Evolutionary conservation across 2,888 invertebrate genomes (phyloP), one percentile per base, ranked within the genome.

Genomic region (Lepetodrilus schrolli): DNA sequence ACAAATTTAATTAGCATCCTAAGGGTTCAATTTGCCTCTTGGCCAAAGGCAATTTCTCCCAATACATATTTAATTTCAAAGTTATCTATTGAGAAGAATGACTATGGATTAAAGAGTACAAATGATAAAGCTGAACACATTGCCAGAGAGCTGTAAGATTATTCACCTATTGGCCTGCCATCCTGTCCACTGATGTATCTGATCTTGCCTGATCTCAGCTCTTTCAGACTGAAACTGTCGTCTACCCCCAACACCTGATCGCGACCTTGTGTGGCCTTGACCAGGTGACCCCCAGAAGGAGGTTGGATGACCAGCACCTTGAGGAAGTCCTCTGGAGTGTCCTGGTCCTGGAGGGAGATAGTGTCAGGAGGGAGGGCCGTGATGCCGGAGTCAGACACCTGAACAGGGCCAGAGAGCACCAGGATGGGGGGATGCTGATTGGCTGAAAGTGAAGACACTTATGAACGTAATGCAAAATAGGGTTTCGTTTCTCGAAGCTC

Each of bases 261-360:
- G 4, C 72, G 70, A 4, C 85, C 84, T 4, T 80, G 74, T 1
- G 70, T 74, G 4, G 73, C 78, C 66, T 76, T 80, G 8, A 84
- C 49, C 38, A 87, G 74, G 36, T 80, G 73, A 20, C 86, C 86
- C 76, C 80, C 83, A 13, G 66, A 30, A 23, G 84, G 82, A 5
- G 78, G 34, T 13, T 74, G 71, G 17, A 77, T 73, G 10, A 87
- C 21, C 17, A 80, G 74, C 30, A 86, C 69, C 4, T 72, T 70
- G 3, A 87, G 76, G 13, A 79, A 77, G 7, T 82, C 77, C n/a
- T 72, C 47, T 1, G 82, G 73, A 20, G 85, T 83, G 75, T 87
- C 87, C 0, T 71, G 72, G 74, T 87, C 87, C 34, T 80, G 73
- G 4, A 85, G 72, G 68, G 80, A 81, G 20, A 87, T 74, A 48